A percentile compares a stretch with the other conserved stretches of the same genome.
These are phyloP conservation scores for Eidolon dupreanum DNA, from an alignment of 2,797 vertebrate genomes.

Conservation along the genomic window DNA sequence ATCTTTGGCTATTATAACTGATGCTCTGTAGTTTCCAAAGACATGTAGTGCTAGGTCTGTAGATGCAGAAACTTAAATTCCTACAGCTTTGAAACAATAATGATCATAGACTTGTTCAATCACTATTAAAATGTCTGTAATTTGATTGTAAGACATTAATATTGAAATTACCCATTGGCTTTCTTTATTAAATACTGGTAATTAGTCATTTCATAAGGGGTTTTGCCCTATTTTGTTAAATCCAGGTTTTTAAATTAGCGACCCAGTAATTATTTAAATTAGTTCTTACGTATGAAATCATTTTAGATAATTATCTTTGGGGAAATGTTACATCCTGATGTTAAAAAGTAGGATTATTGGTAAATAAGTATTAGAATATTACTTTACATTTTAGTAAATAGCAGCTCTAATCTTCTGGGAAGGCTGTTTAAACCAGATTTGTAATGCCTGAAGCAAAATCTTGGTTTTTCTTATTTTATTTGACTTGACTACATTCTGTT, in stretches of 20 bases:
- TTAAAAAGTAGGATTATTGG: constrained; percentile 76
- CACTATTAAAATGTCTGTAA: constrained; percentile 82
- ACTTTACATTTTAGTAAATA: constrained; percentile 86
- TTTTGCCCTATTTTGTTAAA: constrained; percentile 79
- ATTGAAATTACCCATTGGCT: constrained; percentile 79
- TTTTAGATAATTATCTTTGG: constrained; percentile 61
- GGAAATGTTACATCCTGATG: constrained; percentile 71
- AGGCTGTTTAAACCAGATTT: constrained; percentile 84
- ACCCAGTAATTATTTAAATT: constrained; percentile 82
- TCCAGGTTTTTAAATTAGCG: constrained; percentile 79
- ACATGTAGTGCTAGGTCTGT: constrained; percentile 38
- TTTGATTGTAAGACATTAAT: constrained; percentile 79
- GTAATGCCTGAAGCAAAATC: constrained; percentile 81
- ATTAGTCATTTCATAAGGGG: constrained; percentile 81
- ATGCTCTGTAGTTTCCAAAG: constrained; percentile 71
- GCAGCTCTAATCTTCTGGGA: constrained; percentile 85
- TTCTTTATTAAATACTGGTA: constrained; percentile 83
- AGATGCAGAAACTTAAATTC: constrained; percentile 81
- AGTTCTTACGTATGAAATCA: constrained; percentile 77
- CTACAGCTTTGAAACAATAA: constrained; percentile 82
- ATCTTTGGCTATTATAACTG: constrained; percentile 70
- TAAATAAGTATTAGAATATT: constrained; percentile 77
- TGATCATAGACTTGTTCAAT: constrained; percentile 80
- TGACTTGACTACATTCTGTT: constrained; percentile 82
- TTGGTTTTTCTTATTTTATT: constrained; percentile 84